Evolutionary conservation across 2,797 vertebrate species (phyloP).

Genomic region (Kryptolebias ocellatus): DNA sequence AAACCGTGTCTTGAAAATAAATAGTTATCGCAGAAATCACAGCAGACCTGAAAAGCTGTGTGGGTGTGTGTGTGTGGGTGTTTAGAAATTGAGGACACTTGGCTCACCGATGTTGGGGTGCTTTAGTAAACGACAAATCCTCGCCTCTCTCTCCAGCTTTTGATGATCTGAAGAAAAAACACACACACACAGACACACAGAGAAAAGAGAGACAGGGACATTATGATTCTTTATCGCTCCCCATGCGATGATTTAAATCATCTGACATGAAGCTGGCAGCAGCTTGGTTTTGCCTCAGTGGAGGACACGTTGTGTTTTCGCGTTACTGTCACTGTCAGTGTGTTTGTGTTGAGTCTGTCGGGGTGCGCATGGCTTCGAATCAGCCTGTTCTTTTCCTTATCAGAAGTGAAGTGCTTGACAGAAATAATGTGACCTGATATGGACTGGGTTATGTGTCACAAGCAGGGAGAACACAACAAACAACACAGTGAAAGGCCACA

Average conservation of each 20-base stretch:
- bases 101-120: constrained; percentile 95
- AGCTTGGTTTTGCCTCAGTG: constrained; percentile 38
- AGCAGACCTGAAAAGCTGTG: constrained; percentile 41
- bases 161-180: constrained; percentile 88
- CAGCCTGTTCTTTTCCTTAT: constrained; percentile 49
- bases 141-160: constrained; percentile 95
- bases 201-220: constrained; percentile 48
- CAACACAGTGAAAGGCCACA: constrained; percentile 32
- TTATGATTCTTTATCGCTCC: constrained; percentile 37
- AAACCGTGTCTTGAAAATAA: constrained; percentile 64
- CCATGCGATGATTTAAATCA: constrained; percentile 37
- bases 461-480: constrained; percentile 39
- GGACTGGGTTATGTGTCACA: constrained; percentile 50
- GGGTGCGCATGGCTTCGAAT: constrained; percentile 25
- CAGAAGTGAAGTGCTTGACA: constrained; percentile 55
- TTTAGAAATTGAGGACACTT: constrained; percentile 33
- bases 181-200: not conserved
- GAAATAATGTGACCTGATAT: constrained; percentile 70
- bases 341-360: constrained; percentile 40
- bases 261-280: constrained; percentile 39
- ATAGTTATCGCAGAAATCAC: constrained; percentile 52
- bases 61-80: constrained; percentile 22
- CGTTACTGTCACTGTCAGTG: constrained; percentile 33
- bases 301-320: constrained; percentile 39
- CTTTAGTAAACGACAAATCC: constrained; percentile 96